phyloP scores from a whole-genome alignment of 2,888 invertebrate genomes.

The Drosophila borealis region DNA sequence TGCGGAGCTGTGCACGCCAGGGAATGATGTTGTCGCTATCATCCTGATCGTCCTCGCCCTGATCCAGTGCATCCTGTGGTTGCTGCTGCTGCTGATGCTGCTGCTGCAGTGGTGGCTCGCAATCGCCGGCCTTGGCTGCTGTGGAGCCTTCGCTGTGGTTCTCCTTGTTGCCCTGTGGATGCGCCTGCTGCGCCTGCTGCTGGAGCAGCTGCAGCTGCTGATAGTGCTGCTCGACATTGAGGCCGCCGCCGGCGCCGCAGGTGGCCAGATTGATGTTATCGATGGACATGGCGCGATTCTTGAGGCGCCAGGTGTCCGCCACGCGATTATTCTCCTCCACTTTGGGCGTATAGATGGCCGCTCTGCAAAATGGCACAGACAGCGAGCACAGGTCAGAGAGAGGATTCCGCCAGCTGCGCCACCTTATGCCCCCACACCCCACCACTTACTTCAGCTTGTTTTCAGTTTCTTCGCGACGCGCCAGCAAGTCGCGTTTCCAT shows the following conservation, averaged over 20 bases:
- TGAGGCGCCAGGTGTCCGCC: constrained; percentile 85
- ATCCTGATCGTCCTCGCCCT: constrained; percentile 86
- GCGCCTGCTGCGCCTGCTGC: constrained; percentile 57
- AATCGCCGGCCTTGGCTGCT: constrained; percentile 18
- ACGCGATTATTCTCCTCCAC: constrained; percentile 87
- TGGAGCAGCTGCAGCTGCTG: constrained; percentile 82
- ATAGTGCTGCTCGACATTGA: constrained; percentile 76
- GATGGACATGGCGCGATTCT: constrained; percentile 87
- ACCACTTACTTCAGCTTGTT: constrained; percentile 89
- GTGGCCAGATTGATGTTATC: constrained; percentile 87
- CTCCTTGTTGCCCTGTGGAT: constrained; percentile 74
- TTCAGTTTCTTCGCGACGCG: constrained; percentile 92
- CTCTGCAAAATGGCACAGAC: constrained; percentile 83
- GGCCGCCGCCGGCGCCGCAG: constrained; percentile 72
- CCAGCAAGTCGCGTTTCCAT: constrained; percentile 96
- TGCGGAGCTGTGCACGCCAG: constrained; percentile 94
- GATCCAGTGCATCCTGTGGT: constrained; percentile 25
- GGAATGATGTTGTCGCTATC: constrained; percentile 92
- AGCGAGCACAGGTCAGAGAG: constrained; percentile 44
- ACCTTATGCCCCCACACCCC: constrained; percentile 8
- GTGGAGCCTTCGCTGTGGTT: constrained; percentile 46
- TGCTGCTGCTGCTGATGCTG: constrained; percentile 32
- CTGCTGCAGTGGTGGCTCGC: constrained; percentile 9
- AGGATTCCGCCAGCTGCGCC: constrained; percentile 36
- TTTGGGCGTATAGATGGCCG: constrained; percentile 90